Evolutionary conservation across 1,140 invertebrate genomes (phyloP), one percentile per base, ranked within the genome.

Genomic region (Rhopalosiphum padi): DNA sequence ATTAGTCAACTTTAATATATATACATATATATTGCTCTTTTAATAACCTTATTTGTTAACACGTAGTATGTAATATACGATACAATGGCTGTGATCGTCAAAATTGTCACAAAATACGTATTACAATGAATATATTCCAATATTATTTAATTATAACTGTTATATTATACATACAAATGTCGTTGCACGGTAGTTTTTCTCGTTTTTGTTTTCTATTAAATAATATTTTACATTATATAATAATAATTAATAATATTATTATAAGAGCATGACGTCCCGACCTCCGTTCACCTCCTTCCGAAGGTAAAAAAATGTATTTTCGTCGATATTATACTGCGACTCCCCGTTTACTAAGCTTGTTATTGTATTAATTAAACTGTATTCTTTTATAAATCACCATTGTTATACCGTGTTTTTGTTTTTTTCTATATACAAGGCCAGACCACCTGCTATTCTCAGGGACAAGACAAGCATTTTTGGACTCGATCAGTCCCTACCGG

Each of bases 391-490:
- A 82, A 83, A 83, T 92, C 90, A 92, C 41, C 43, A 87, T 35
- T 92, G 60, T 92, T 92, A 82, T 92, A 92, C 90, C 90, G 43
- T 92, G 41, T 92, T 92, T 92, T 92, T 77, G 41, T 82, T 92
- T 77, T 90, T 91, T 92, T 92, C 68, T 92, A 77, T 92, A 92
- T 83, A 83, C 68, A 92, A 92, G 90, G 90, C 90, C 90, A 92
- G 90, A 92, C 90, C 90, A 92, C 90, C 43, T 68, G 90, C 90
- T 92, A 92, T 92, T 37, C 90, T 83, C 90, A 68, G 60, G 90
- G 90, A 92, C 90, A 92, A 77, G 90, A 92, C 90, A 92, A 92
- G 68, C 43, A 92, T 82, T 92, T 92, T 83, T 92, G 90, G 90
- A 92, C 90, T 48, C 90, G 68, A 92, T 92, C 91, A 83, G 91